phyloP scores from a whole-genome alignment of 2,888 invertebrate genomes.

The Ochlodes sylvanus region DNA sequence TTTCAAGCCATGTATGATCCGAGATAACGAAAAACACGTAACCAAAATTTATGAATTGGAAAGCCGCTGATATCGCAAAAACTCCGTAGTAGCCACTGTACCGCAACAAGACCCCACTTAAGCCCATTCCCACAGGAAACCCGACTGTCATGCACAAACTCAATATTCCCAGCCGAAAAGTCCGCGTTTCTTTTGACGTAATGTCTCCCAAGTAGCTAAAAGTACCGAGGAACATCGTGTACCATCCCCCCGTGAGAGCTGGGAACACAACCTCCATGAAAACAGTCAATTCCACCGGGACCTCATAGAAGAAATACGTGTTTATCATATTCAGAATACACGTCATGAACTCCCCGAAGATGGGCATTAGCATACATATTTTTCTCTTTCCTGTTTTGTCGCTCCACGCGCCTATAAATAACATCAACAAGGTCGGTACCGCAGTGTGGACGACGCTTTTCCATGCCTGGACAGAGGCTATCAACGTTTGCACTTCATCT shows the following conservation, averaged over 20 bases:
- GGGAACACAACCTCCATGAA: slow-evolving; percentile 83
- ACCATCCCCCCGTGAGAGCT: slow-evolving; percentile 83
- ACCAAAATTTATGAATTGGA: slow-evolving; percentile 73
- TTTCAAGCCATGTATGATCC: slow-evolving; percentile 74
- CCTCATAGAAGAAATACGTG: slow-evolving; percentile 82
- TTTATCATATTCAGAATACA: slow-evolving; percentile 79
- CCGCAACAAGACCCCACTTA: slow-evolving; percentile 72
- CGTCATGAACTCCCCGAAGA: slow-evolving; percentile 82
- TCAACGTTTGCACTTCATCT: slow-evolving; percentile 86
- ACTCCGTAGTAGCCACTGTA: slow-evolving; percentile 83
- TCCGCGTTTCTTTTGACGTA: slow-evolving; percentile 83
- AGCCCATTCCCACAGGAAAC: slow-evolving; percentile 77
- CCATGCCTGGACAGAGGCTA: slow-evolving; percentile 83
- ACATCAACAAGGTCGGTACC: slow-evolving; percentile 80
- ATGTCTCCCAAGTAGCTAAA: slow-evolving; percentile 87
- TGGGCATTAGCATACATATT: slow-evolving; percentile 85
- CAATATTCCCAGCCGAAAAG: slow-evolving; percentile 84
- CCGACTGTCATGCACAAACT: slow-evolving; percentile 78
- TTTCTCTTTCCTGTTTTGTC: slow-evolving; percentile 85
- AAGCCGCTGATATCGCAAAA: slow-evolving; percentile 67
- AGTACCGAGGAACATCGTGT: slow-evolving; percentile 83
- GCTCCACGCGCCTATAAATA: slow-evolving; percentile 87
- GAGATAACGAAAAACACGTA: slow-evolving; percentile 75
- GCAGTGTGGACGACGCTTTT: slow-evolving; percentile 83
- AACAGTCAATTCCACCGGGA: slow-evolving; percentile 81